These are phyloP conservation scores for Cavia aperea DNA, from an alignment of 2,113 vertebrate genomes.

Conservation along the genomic window DNA sequence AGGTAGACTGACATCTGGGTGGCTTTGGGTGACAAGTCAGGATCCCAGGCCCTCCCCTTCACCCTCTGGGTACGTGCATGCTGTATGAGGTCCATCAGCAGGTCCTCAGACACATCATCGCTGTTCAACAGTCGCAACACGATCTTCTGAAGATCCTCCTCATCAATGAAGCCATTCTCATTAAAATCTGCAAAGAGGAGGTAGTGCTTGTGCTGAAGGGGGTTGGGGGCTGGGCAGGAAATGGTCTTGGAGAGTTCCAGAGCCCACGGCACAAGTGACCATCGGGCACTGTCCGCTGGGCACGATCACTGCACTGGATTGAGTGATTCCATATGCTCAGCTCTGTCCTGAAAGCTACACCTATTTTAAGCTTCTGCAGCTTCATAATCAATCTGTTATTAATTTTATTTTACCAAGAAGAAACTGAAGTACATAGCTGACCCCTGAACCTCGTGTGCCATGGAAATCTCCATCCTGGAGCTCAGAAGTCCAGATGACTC, in stretches of 20 bases:
- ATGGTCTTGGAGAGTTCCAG: not conserved
- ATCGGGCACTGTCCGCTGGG: not conserved
- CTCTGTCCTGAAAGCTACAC: not conserved
- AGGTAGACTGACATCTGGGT: not conserved
- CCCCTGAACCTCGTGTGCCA: accelerated
- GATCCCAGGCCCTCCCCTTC: not conserved
- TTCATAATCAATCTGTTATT: not conserved
- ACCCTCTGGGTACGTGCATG: slow-evolving; percentile 44
- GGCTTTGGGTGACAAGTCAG: accelerated
- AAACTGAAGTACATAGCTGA: not conserved
- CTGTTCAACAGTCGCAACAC: slow-evolving; percentile 57
- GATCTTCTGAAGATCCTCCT: slow-evolving; percentile 67
- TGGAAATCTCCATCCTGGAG: not conserved
- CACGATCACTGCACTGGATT: accelerated
- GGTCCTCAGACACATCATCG: slow-evolving; percentile 35
- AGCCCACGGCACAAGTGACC: not conserved
- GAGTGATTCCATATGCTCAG: not conserved
- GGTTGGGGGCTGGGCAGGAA: not conserved
- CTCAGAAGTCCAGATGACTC: not conserved
- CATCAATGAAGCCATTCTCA: slow-evolving; percentile 67
- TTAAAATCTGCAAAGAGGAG: slow-evolving; percentile 67
- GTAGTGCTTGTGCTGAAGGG: not conserved
- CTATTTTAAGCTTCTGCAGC: not conserved
- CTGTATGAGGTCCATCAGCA: slow-evolving; percentile 51
- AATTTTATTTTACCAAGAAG: not conserved